phyloP scores from a whole-genome alignment of 2,113 vertebrate species.

The Ageneiosus marmoratus region DNA sequence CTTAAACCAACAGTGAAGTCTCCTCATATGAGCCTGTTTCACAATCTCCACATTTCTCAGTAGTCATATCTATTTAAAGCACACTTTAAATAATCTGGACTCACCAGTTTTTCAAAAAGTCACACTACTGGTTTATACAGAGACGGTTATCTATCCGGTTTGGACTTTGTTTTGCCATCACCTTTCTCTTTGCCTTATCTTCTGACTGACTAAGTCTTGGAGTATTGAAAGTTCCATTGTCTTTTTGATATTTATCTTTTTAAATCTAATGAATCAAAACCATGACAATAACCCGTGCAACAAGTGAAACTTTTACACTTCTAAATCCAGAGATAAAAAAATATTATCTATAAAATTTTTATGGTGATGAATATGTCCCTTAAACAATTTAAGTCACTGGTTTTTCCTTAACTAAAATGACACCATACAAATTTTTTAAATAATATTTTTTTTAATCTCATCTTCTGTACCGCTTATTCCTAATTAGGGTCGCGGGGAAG shows the following conservation, averaged over 20 bases:
- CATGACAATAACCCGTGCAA: too few relatives aligned
- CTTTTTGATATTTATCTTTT: not conserved
- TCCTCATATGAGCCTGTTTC: not conserved
- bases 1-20: not conserved
- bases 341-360: too few relatives aligned
- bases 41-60: not conserved
- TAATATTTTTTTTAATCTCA: too few relatives aligned
- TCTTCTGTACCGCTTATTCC: too few relatives aligned
- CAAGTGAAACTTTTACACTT: not conserved
- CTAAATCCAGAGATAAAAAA: not conserved
- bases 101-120: not conserved
- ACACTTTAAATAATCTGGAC: not conserved
- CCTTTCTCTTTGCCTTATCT: not conserved
- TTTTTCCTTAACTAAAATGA: too few relatives aligned
- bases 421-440: too few relatives aligned
- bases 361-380: too few relatives aligned
- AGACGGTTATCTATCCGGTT: not conserved
- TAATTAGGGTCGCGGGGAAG: too few relatives aligned
- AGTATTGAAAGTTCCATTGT: not conserved
- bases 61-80: not conserved
- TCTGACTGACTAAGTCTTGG: too few relatives aligned
- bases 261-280: not conserved
- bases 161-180: not conserved
- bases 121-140: too few relatives aligned
- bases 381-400: too few relatives aligned